These are phyloP conservation scores for Corynorhinus townsendii DNA, from an alignment of 2,113 vertebrate species.

Conservation along the genomic window DNA sequence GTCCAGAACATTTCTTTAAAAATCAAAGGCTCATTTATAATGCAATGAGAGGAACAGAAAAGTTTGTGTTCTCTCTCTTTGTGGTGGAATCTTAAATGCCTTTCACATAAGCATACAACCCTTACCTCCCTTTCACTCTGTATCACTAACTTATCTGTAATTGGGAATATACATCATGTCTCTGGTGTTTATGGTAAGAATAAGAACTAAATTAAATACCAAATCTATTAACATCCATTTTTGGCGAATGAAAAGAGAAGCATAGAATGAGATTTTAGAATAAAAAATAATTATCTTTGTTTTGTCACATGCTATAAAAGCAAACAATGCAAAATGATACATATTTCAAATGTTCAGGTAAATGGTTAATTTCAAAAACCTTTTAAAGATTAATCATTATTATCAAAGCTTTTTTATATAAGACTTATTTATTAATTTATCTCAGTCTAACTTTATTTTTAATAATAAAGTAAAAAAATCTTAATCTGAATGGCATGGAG, in stretches of 20 bases:
- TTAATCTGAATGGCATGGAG: not conserved
- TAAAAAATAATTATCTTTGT: not conserved
- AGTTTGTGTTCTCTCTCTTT: not conserved
- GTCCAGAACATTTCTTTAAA: constrained; percentile 32
- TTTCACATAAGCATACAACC: not conserved
- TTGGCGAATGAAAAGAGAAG: not conserved
- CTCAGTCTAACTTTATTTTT: not conserved
- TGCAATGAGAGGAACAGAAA: not conserved
- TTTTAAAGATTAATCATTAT: not conserved
- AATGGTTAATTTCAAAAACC: not conserved
- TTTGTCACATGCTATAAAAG: constrained; percentile 7
- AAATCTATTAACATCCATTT: not conserved
- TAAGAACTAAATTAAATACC: constrained; percentile 17
- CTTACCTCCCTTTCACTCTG: not conserved
- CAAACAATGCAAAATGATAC: not conserved
- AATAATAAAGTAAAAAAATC: constrained; percentile 19
- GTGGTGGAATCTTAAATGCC: not conserved
- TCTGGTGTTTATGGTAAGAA: not conserved
- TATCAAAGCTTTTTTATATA: not conserved
- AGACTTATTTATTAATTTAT: not conserved
- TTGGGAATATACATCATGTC: not conserved
- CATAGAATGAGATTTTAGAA: not conserved
- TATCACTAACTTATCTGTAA: not conserved
- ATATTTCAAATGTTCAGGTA: not conserved
- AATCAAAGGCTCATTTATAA: constrained; percentile 12